A percentile compares a stretch with the other conserved stretches of the same genome.
phyloP scores from a whole-genome alignment of 2,888 invertebrate species.

The Aelia acuminata region DNA sequence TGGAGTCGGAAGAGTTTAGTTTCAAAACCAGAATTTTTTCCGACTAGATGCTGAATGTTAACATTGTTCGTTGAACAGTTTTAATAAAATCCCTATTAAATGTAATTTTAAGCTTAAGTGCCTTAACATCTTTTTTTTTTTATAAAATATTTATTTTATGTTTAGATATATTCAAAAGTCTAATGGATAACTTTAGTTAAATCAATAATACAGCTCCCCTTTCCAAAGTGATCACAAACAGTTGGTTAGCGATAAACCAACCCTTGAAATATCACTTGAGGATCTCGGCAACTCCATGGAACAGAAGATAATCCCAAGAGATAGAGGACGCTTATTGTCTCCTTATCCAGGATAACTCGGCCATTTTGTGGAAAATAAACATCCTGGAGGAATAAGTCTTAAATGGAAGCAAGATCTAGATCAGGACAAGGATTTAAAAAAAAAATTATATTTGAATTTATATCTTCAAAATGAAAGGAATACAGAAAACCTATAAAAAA shows the following conservation, averaged over 20 bases:
- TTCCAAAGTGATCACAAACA: conserved; percentile 7
- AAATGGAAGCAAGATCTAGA: neutral
- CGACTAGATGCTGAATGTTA: too few relatives aligned
- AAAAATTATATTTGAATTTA: neutral
- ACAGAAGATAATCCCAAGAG: conserved; percentile 9
- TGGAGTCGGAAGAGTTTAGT: too few relatives aligned
- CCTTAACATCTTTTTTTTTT: too few relatives aligned
- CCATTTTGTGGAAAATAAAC: neutral
- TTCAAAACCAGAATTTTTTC: too few relatives aligned
- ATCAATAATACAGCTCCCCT: neutral
- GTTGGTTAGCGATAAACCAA: neutral
- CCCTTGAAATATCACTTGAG: neutral
- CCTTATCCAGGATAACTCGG: conserved; percentile 22
- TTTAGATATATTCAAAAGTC: neutral
- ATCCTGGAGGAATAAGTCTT: neutral
- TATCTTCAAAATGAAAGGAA: too few relatives aligned
- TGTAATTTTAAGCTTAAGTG: too few relatives aligned
- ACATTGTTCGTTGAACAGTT: too few relatives aligned
- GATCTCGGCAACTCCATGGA: conserved; percentile 7
- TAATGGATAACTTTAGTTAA: neutral
- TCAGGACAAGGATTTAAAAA: neutral
- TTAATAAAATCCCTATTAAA: too few relatives aligned
- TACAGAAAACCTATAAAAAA: too few relatives aligned
- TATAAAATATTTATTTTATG: neutral
- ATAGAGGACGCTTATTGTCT: conserved; percentile 22